Percentiles rank a stretch among this genome's conserved stretches.
These are phyloP conservation scores for Anoncus sp. DNA, from an alignment of 2,888 invertebrate genomes.

Conservation along the genomic window DNA sequence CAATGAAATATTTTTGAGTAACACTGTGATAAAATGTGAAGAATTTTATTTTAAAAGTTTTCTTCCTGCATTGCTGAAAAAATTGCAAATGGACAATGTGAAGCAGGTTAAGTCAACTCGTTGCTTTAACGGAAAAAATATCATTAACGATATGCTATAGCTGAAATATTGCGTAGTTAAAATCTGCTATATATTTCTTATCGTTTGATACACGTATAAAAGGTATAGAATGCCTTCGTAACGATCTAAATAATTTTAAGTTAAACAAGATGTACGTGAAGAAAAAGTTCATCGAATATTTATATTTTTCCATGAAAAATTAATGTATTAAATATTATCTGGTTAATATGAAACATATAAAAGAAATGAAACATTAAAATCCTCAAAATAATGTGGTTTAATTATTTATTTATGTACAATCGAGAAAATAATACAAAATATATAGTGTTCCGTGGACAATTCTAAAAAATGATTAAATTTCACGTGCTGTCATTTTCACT, in stretches of 20 bases:
- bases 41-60: too few relatives aligned
- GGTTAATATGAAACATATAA: conserved; percentile 22
- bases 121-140: conserved; percentile 19
- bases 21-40: too few relatives aligned
- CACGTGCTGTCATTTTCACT: conserved; percentile 24
- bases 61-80: conserved; percentile 8
- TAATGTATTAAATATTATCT: conserved; percentile 34
- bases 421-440: conserved; percentile 15
- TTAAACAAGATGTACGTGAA: too few relatives aligned
- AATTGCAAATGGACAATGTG: background rate
- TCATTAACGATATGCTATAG: background rate
- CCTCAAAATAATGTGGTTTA: conserved; percentile 8
- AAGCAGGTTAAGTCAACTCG: conserved; percentile 5
- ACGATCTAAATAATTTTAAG: too few relatives aligned
- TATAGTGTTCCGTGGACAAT: background rate
- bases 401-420: conserved; percentile 21
- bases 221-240: too few relatives aligned
- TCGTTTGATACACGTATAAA: too few relatives aligned
- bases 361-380: conserved; percentile 13
- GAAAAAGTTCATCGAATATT: too few relatives aligned
- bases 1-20: too few relatives aligned
- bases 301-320: conserved; percentile 10
- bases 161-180: background rate
- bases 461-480: conserved; percentile 8
- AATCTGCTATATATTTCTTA: too few relatives aligned